phyloP scores from a whole-genome alignment of 2,888 invertebrate genomes.

The Temnothorax ravouxi region DNA sequence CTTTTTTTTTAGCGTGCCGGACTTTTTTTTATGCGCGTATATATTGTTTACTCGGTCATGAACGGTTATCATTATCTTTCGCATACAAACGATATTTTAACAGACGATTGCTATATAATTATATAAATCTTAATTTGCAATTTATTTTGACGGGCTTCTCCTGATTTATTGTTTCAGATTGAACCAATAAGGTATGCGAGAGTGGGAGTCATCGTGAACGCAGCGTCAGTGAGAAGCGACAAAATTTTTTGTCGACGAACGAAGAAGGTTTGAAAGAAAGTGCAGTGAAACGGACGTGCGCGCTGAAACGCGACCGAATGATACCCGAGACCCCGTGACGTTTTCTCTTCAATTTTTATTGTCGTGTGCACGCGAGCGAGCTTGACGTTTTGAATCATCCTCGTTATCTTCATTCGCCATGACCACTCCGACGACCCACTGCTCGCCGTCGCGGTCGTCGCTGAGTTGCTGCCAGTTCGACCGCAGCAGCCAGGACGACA shows the following conservation, averaged over 20 bases:
- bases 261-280: conserved; percentile 1
- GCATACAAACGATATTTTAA: too few species aligned
- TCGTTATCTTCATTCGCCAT: not conserved
- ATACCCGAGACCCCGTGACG: conserved; percentile 10
- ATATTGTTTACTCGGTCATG: not conserved
- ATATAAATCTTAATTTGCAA: conserved; percentile 28
- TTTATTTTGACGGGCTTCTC: not conserved
- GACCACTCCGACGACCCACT: conserved; percentile 72
- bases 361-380: not conserved
- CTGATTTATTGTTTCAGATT: conserved; percentile 28
- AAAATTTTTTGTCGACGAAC: not conserved
- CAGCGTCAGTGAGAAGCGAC: not conserved
- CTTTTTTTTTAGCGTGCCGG: not conserved
- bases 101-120: too few species aligned
- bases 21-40: not conserved
- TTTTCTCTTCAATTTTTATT: not conserved
- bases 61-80: too few species aligned
- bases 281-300: not conserved
- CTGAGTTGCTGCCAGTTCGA: conserved; percentile 84
- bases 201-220: not conserved
- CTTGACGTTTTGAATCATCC: not conserved
- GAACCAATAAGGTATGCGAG: conserved; percentile 2
- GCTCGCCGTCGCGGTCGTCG: conserved; percentile 83
- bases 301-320: conserved; percentile 8
- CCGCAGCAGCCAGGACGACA: conserved; percentile 80